phyloP scores from a whole-genome alignment of 2,797 vertebrate species.

The Limnodromus scolopaceus region DNA sequence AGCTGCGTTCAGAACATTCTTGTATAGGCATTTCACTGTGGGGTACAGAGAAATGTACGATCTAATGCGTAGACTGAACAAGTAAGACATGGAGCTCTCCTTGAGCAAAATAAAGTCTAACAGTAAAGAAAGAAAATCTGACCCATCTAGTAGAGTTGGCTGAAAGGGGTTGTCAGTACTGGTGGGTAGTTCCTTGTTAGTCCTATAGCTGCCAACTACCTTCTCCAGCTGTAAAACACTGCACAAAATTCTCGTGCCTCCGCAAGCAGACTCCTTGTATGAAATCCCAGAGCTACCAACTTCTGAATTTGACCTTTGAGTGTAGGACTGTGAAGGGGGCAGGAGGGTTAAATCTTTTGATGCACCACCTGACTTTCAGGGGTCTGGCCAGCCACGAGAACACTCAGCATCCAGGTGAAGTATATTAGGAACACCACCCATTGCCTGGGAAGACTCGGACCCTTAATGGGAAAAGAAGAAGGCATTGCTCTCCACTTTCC shows the following conservation, averaged over 20 bases:
- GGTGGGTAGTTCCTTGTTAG: background rate
- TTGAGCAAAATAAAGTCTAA: background rate
- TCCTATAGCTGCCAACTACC: background rate
- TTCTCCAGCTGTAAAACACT: background rate
- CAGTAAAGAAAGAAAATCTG: background rate
- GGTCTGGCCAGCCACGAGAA: fast-evolving
- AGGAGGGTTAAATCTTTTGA: background rate
- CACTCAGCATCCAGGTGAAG: background rate
- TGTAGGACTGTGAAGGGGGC: background rate
- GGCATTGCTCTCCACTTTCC: background rate
- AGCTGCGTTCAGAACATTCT: background rate
- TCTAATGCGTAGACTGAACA: background rate
- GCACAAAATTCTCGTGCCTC: background rate
- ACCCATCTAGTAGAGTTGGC: background rate
- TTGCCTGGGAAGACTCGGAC: background rate
- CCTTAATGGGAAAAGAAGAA: background rate
- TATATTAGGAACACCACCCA: background rate
- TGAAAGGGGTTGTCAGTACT: background rate
- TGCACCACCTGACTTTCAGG: background rate
- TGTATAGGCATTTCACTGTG: background rate
- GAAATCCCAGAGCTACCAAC: background rate
- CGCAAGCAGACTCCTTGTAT: fast-evolving
- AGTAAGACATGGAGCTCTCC: fast-evolving
- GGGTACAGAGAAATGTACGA: background rate
- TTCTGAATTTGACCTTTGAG: background rate